Conservation (phyloP, 2,797 vertebrate species). For the Ceryle rudis region DNA sequence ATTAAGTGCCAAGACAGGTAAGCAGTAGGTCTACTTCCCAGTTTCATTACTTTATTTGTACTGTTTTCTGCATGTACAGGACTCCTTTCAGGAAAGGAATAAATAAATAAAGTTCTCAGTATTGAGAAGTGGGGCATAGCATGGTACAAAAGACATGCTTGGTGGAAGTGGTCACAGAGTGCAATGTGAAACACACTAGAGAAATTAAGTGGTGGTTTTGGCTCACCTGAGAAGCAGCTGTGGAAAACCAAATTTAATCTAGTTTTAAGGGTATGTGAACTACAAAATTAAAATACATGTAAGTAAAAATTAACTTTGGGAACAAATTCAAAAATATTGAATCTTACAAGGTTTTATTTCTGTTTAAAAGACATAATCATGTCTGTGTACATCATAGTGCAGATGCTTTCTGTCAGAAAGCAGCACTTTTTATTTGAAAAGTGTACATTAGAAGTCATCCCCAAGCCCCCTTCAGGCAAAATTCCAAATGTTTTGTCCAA, state of each 20-base stretch:
- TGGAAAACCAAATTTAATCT: background rate
- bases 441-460: background rate
- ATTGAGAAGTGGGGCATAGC: background rate
- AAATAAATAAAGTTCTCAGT: background rate
- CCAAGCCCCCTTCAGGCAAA: background rate
- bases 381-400: background rate
- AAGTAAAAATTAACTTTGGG: background rate
- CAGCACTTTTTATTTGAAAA: background rate
- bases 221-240: background rate
- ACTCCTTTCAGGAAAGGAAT: background rate
- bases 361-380: background rate
- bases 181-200: background rate
- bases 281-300: background rate
- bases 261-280: background rate
- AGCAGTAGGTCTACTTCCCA: background rate
- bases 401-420: background rate
- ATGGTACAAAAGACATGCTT: fast-evolving
- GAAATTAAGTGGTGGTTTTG: background rate
- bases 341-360: background rate
- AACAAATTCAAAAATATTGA: background rate
- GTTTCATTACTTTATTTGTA: background rate
- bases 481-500: slow-evolving; percentile 22
- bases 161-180: background rate
- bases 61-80: background rate
- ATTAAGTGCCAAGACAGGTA: background rate